These are phyloP conservation scores for Ormyrus nitidulus DNA, from an alignment of 2,888 invertebrate genomes.

Conservation along the genomic window DNA sequence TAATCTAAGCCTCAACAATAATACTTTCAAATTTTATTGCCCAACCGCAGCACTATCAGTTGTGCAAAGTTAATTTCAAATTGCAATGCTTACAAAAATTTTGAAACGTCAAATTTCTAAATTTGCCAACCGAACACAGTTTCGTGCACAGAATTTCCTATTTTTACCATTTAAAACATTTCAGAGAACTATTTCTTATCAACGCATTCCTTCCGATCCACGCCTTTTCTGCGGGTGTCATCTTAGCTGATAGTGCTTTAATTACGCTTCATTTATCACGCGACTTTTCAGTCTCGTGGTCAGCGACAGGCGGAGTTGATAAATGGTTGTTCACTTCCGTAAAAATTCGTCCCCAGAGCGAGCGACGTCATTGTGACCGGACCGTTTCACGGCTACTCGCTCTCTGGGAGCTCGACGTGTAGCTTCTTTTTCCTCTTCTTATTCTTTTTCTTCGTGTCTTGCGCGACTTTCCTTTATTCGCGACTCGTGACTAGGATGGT, in stretches of 20 bases:
- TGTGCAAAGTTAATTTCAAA: too few species aligned
- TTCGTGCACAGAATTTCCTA: constrained; percentile 59
- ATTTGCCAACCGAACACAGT: too few species aligned
- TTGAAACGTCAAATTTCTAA: too few species aligned
- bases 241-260: constrained; percentile 29
- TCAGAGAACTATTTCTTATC: not conserved
- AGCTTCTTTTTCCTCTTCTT: constrained; percentile 25
- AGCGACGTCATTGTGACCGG: constrained; percentile 34
- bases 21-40: too few species aligned
- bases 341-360: constrained; percentile 42
- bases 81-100: too few species aligned
- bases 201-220: constrained; percentile 32
- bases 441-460: not conserved
- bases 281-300: constrained; percentile 2
- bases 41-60: too few species aligned
- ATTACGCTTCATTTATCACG: constrained; percentile 42
- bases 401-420: constrained; percentile 9
- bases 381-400: constrained; percentile 26
- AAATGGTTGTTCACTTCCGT: constrained; percentile 40
- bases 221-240: not conserved
- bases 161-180: too few species aligned
- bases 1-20: constrained; percentile 39
- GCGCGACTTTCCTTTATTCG: constrained; percentile 25
- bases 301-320: constrained; percentile 17
- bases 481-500: constrained; percentile 36